Percentiles rank a stretch among this genome's conserved stretches.
These are phyloP conservation scores for Ptilonorhynchus violaceus DNA, from an alignment of 2,113 vertebrate species.

Conservation along the genomic window DNA sequence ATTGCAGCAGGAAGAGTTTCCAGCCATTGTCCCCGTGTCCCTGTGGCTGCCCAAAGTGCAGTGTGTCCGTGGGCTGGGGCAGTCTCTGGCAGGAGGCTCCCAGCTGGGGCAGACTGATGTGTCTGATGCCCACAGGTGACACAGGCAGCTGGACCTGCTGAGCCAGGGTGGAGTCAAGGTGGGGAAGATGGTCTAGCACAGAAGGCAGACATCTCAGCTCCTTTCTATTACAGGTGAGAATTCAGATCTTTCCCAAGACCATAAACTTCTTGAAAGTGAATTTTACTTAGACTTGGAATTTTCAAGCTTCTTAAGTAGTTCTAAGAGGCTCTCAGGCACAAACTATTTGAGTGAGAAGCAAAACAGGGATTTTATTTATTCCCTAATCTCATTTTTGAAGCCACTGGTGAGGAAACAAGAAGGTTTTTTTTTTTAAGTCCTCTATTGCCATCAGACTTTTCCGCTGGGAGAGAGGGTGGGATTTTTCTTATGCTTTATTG, in stretches of 20 bases:
- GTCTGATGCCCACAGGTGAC: neutral
- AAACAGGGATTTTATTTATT: neutral
- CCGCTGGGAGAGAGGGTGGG: neutral
- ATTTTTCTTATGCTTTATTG: neutral
- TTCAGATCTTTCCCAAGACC: neutral
- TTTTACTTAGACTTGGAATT: neutral
- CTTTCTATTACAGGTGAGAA: neutral
- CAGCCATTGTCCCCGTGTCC: neutral
- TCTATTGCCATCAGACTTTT: neutral
- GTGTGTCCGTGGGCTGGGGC: neutral
- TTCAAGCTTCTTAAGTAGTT: neutral
- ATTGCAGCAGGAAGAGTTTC: neutral
- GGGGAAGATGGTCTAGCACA: neutral
- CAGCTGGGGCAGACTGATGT: rapidly evolving
- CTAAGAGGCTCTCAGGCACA: neutral
- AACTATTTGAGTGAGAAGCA: neutral
- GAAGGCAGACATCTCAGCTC: neutral
- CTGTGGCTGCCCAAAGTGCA: neutral
- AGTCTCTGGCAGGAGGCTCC: neutral
- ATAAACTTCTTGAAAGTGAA: neutral
- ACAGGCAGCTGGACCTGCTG: neutral
- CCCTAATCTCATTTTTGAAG: neutral
- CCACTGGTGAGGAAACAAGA: neutral
- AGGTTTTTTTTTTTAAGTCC: neutral
- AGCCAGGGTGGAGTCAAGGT: neutral